phyloP scores from a whole-genome alignment of 1,140 invertebrate genomes.

The Listronotus bonariensis region DNA sequence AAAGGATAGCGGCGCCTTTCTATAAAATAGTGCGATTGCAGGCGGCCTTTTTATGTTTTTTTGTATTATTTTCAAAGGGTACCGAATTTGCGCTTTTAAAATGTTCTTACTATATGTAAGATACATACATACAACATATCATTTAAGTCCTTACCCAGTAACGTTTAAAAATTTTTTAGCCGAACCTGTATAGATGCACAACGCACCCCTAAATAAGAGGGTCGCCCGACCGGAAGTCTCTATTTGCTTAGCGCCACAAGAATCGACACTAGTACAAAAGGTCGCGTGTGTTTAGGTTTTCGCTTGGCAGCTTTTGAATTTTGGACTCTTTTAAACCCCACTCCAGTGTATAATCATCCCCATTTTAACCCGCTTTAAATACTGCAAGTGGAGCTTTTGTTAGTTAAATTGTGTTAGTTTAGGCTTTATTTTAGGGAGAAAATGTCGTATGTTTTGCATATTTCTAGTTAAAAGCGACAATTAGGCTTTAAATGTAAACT shows the following conservation, averaged over 20 bases:
- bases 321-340: conserved; percentile 13
- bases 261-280: conserved; percentile 11
- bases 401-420: conserved; percentile 5
- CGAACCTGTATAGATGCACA: neutral
- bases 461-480: too few relatives aligned
- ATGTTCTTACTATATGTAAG: too few relatives aligned
- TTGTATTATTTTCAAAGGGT: too few relatives aligned
- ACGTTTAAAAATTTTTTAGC: too few relatives aligned
- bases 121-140: too few relatives aligned
- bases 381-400: neutral
- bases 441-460: too few relatives aligned
- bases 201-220: conserved; percentile 5
- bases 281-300: conserved; percentile 16
- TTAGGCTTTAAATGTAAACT: too few relatives aligned
- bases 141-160: too few relatives aligned
- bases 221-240: conserved; percentile 11
- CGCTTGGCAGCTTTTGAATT: conserved; percentile 12
- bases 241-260: conserved; percentile 12
- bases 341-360: conserved; percentile 9
- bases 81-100: too few relatives aligned
- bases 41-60: too few relatives aligned
- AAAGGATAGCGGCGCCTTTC: too few relatives aligned
- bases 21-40: too few relatives aligned
- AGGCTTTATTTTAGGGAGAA: neutral
- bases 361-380: neutral